These are phyloP conservation scores for Phrynocephalus forsythii DNA, from an alignment of 2,797 vertebrate species.

Conservation along the genomic window DNA sequence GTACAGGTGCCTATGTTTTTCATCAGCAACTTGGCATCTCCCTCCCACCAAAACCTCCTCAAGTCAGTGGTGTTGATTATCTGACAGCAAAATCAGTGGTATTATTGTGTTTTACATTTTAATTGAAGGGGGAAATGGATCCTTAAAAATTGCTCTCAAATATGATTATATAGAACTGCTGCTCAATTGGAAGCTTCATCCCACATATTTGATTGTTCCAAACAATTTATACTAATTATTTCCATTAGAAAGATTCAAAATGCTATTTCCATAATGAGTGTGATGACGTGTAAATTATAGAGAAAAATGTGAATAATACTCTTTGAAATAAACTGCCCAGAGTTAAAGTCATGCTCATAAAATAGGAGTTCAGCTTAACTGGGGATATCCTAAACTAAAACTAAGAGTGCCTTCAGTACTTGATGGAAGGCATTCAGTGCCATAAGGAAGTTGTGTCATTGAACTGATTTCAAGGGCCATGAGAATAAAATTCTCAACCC, in stretches of 20 bases:
- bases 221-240: slow-evolving; percentile 44
- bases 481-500: no score
- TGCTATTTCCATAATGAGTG: slow-evolving; percentile 32
- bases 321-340: slow-evolving; percentile 24
- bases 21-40: slow-evolving; percentile 12
- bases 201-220: slow-evolving; percentile 40
- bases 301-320: slow-evolving; percentile 4
- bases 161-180: slow-evolving; percentile 34
- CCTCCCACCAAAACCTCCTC: neutral
- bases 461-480: neutral
- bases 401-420: neutral
- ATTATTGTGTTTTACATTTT: slow-evolving; percentile 34
- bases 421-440: neutral
- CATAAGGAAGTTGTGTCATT: neutral
- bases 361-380: neutral
- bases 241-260: slow-evolving; percentile 22
- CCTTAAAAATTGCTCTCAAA: slow-evolving; percentile 31
- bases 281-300: slow-evolving; percentile 39
- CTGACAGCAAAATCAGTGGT: slow-evolving; percentile 31
- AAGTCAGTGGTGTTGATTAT: slow-evolving; percentile 31
- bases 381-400: neutral
- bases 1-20: slow-evolving; percentile 15
- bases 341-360: slow-evolving; percentile 16
- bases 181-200: slow-evolving; percentile 30
- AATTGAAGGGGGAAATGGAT: slow-evolving; percentile 33